Base-by-base conservation (phyloP, 2,888 invertebrate genomes). In the Aelia acuminata region DNA sequence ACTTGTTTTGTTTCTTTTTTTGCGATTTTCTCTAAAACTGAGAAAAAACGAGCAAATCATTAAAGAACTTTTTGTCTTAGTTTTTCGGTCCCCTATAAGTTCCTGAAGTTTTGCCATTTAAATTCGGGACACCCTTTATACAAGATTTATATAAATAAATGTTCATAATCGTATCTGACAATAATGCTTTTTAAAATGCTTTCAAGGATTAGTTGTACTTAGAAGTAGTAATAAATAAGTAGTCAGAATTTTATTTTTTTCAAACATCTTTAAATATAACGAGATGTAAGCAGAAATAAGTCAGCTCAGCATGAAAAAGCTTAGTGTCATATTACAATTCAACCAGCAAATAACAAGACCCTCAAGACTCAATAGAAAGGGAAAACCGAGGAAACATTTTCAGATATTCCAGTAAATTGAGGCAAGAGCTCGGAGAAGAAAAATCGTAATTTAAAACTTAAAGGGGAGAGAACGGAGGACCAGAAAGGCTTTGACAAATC, bases 391-490 rank as follows among this genome's bases (percentile, higher is more conserved):
- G 20, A 1, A 20, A 70, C 31, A 20, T 70, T 35, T 3, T n/a
- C 1, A 57, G 57, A 57, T 1, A 26, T 70, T 70, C 31, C 31
- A 35, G 7, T 35, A 70, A 57, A 31, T 70, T 31, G 63, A 7
- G 18, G 35, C 31, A 5, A 31, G 63, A 10, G 7, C 63, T 20
- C 1, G n/a, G 63, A 20, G 63, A 35, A 18, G 35, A 70, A 35
- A 70, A 35, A 70, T 70, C 35, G 63, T 70, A 70, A 70, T 70
- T 35, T 70, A 70, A 70, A 70, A 35, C 63, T 70, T 70, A 70
- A 70, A 70, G 63, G 63, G 63, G 31, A 35, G 10, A 5, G 31
- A 20, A 18, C 18, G 35, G 10, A 35, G 20, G 20, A 70, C 63
- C 31, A 70, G 31, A 70, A 70, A 31, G 63, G 18, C 63, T 35